Evolutionary conservation across 2,888 invertebrate genomes (phyloP), one percentile per base, ranked within the genome.

Genomic region (Hirtodrosophila cameraria): DNA sequence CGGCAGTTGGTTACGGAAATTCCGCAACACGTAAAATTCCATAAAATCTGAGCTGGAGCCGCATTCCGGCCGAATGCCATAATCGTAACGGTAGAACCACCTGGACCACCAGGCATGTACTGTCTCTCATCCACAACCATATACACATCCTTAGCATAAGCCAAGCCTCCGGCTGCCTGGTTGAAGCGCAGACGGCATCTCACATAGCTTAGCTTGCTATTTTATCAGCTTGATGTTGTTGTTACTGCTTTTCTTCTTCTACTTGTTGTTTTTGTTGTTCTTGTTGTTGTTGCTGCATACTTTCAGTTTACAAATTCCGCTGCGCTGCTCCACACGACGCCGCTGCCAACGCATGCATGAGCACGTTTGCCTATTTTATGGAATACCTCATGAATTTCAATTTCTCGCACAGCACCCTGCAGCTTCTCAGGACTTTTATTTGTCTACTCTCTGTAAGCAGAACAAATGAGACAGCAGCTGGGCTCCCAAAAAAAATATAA

Each of bases 371-470:
- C 80, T 77, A 67, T 73, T 58, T 76, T 66, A 49, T 65, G 60
- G 74, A 67, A 70, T 75, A 57, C 48, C 72, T 67, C 75, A 75
- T 85, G 80, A 81, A 81, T 85, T 85, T 81, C 85, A 85, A 85
- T 82, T 75, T 58, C 59, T 39, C 46, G 39, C 54, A 1, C 5
- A 13, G 28, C 3, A 12, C 20, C 33, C 12, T n/a, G 16, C 31
- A 33, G 42, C 28, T 23, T 3, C 23, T 23, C 5, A n/a, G 23
- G 2, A 3, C 23, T 23, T 23, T 8, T 23, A 23, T 31, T 41
- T 42, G 23, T 38, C 35, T 42, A n/a, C n/a, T 41, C 25, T 16
- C 28, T 18, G 15, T 61, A 61, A 66, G 42, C 61, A 58, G 39
- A 46, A 72, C 28, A 45, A 66, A 72, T 50, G 61, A 57, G 49